phyloP scores from a whole-genome alignment of 2,888 invertebrate species.

The Branchellion lobata region DNA sequence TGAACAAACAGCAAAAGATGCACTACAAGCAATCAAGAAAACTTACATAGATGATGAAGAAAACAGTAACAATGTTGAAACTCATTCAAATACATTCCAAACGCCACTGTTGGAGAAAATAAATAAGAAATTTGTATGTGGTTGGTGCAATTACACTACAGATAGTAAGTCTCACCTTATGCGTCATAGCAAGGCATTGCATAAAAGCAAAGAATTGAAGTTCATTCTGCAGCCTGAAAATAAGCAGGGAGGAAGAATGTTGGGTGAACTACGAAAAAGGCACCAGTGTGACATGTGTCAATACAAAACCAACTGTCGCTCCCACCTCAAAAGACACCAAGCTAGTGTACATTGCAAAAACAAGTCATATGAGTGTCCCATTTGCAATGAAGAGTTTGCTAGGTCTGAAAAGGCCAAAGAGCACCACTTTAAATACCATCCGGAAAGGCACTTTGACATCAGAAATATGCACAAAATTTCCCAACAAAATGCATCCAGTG shows the following conservation, averaged over 20 bases:
- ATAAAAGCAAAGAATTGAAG: slow-evolving; percentile 27
- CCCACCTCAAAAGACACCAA: slow-evolving; percentile 50
- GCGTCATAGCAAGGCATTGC: slow-evolving; percentile 49
- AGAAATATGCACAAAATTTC: slow-evolving; percentile 41
- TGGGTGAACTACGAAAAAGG: slow-evolving; percentile 37
- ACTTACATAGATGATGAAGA: slow-evolving; percentile 24
- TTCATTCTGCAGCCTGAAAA: background rate
- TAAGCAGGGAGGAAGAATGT: background rate
- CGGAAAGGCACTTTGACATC: slow-evolving; percentile 48
- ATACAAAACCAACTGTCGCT: slow-evolving; percentile 51
- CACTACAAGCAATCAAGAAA: slow-evolving; percentile 25
- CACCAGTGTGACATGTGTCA: slow-evolving; percentile 49
- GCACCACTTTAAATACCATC: slow-evolving; percentile 49
- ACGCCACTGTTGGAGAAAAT: background rate
- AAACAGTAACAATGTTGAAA: slow-evolving; percentile 19
- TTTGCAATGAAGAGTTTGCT: slow-evolving; percentile 50
- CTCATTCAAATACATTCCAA: background rate
- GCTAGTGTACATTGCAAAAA: slow-evolving; percentile 49
- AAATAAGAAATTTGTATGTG: slow-evolving; percentile 38
- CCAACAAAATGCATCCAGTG: too few species aligned
- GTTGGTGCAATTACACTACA: slow-evolving; percentile 49
- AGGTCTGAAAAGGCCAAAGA: slow-evolving; percentile 50
- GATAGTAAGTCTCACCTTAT: slow-evolving; percentile 51
- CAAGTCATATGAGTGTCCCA: slow-evolving; percentile 49
- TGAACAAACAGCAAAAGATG: slow-evolving; percentile 29